Percentiles rank a stretch among this genome's conserved stretches.
Conservation (phyloP, 2,797 vertebrate species). For the Enteromius radiatus region DNA sequence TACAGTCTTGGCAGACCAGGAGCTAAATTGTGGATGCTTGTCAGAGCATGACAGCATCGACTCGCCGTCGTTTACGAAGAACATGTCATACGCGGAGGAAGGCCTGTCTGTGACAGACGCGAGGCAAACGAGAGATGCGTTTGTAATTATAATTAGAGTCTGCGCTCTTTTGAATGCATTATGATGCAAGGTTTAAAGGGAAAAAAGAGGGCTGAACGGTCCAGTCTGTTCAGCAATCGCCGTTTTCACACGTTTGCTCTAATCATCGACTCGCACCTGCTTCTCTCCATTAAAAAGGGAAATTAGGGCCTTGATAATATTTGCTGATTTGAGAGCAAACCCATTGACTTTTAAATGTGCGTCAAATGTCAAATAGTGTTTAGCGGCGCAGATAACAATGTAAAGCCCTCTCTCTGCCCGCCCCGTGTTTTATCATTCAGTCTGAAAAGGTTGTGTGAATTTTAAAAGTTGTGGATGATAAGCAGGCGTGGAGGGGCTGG, state of each 20-base stretch:
- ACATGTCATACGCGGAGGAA: slow-evolving; percentile 65
- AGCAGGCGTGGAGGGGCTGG: slow-evolving; percentile 59
- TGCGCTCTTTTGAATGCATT: slow-evolving; percentile 11
- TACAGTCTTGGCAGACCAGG: slow-evolving; percentile 67
- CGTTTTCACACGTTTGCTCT: slow-evolving; percentile 48
- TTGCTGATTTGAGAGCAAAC: slow-evolving; percentile 59
- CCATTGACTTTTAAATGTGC: slow-evolving; percentile 71
- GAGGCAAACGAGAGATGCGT: slow-evolving; percentile 46
- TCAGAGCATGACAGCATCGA: slow-evolving; percentile 71
- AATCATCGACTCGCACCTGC: slow-evolving; percentile 56
- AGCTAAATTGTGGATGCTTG: slow-evolving; percentile 70
- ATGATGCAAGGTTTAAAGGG: slow-evolving; percentile 35
- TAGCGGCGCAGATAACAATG: slow-evolving; percentile 52
- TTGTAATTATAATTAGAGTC: slow-evolving; percentile 50
- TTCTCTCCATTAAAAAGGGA: slow-evolving; percentile 59
- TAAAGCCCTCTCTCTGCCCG: slow-evolving; percentile 52
- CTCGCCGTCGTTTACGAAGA: slow-evolving; percentile 65
- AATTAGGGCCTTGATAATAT: slow-evolving; percentile 67
- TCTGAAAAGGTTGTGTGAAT: slow-evolving; percentile 38
- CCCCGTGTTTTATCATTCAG: slow-evolving; percentile 34
- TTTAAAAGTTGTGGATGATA: slow-evolving; percentile 47
- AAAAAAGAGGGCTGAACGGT: slow-evolving; percentile 5
- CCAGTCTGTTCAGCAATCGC: slow-evolving; percentile 30
- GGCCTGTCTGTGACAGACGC: slow-evolving; percentile 48
- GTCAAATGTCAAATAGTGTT: slow-evolving; percentile 71